Evolutionary conservation across 2,113 vertebrate species (phyloP).

Genomic region (Phrynosoma platyrhinos): DNA sequence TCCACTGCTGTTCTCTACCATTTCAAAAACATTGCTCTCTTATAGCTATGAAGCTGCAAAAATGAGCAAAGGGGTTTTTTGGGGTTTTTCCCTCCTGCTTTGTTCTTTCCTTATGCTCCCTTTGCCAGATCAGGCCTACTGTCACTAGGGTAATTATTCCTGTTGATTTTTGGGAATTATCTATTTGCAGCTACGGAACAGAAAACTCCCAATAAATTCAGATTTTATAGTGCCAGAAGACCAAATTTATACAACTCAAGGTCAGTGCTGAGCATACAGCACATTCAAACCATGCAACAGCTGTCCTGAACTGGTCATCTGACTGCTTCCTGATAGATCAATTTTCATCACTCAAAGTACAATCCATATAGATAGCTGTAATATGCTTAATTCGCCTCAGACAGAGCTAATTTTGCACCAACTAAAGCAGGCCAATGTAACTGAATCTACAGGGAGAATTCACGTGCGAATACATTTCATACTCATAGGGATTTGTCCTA

Average conservation of each 20-base stretch:
- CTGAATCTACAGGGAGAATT: neutral
- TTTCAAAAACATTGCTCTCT: neutral
- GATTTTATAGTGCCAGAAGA: neutral
- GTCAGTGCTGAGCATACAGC: neutral
- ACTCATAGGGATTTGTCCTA: neutral
- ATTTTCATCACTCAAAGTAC: neutral
- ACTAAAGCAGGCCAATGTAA: neutral
- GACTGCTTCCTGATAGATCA: neutral
- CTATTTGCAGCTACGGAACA: neutral
- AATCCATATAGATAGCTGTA: neutral
- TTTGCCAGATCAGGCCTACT: neutral
- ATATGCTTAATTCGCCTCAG: neutral
- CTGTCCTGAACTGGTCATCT: neutral
- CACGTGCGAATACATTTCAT: neutral
- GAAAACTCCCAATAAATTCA: neutral
- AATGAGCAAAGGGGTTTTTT: too few species aligned
- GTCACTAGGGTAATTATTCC: neutral
- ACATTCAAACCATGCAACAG: constrained; percentile 1
- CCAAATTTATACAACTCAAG: neutral
- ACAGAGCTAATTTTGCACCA: neutral
- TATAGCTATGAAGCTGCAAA: neutral
- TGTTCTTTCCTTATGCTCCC: neutral
- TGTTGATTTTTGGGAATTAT: neutral
- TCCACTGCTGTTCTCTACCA: neutral
- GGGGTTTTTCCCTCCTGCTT: too few species aligned